Conservation (phyloP, 2,113 vertebrate species). For the Sorex araneus region DNA sequence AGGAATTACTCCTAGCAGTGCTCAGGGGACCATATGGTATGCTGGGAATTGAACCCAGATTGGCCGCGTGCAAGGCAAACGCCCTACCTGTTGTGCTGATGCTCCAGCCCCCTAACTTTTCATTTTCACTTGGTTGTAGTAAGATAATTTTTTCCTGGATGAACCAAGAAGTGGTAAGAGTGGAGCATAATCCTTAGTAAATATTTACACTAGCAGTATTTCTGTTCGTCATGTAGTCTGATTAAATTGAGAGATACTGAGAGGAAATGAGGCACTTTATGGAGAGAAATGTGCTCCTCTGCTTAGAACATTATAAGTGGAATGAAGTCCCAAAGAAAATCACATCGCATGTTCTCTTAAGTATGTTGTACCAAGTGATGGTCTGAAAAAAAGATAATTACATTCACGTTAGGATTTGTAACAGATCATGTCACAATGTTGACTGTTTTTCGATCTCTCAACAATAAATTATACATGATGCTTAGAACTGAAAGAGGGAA, state of each 20-base stretch:
- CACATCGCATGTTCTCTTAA: too few relatives aligned
- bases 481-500: not conserved
- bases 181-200: constrained; percentile 71
- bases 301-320: not conserved
- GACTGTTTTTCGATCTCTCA: not conserved
- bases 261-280: constrained; percentile 60
- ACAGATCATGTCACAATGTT: not conserved
- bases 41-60: too few relatives aligned
- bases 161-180: constrained; percentile 47
- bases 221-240: not conserved
- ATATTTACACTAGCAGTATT: constrained; percentile 58
- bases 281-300: not conserved
- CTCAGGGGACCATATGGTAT: too few relatives aligned
- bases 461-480: not conserved
- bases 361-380: not conserved
- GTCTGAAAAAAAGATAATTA: not conserved
- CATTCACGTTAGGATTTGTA: not conserved
- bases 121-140: constrained; percentile 34
- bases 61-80: too few relatives aligned
- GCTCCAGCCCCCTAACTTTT: too few relatives aligned
- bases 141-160: constrained; percentile 69
- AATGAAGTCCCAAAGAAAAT: not conserved
- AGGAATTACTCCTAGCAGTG: too few relatives aligned
- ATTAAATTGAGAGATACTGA: constrained; percentile 28
- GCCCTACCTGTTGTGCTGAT: too few relatives aligned